A percentile compares a stretch with the other conserved stretches of the same genome.
Conservation (phyloP, 2,797 vertebrate genomes). For the Tokudaia tokunoshimensis region DNA sequence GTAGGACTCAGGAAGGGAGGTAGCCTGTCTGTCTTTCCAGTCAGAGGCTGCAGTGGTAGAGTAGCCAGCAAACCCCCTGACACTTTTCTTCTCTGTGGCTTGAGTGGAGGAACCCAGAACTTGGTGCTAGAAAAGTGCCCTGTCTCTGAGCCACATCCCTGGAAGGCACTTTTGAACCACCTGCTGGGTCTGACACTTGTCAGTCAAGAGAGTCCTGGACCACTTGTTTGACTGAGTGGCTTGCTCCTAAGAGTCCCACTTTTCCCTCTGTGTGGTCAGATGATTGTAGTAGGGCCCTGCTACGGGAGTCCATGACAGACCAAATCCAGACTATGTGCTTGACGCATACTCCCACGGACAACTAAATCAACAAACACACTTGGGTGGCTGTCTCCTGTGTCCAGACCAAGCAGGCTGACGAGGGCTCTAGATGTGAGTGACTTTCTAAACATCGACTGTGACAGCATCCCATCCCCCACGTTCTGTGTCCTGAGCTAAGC, state of each 20-base stretch:
- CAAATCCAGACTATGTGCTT: accelerated
- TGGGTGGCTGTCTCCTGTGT: not conserved
- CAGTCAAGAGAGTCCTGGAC: not conserved
- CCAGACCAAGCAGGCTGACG: not conserved
- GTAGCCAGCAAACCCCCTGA: not conserved
- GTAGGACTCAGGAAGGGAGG: not conserved
- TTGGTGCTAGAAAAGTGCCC: not conserved
- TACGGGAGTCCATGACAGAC: not conserved
- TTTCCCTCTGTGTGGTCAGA: not conserved
- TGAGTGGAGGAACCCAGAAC: not conserved
- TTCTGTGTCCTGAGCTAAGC: not conserved
- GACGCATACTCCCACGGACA: not conserved
- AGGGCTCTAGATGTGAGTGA: accelerated
- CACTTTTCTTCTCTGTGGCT: not conserved
- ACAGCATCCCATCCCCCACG: not conserved
- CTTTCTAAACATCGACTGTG: not conserved
- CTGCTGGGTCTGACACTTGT: not conserved
- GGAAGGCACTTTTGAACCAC: not conserved
- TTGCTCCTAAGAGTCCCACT: not conserved
- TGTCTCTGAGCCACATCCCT: not conserved
- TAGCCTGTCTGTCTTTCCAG: no score
- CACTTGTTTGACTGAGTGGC: not conserved
- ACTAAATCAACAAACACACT: not conserved
- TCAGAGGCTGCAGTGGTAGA: not conserved
- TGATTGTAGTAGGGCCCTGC: not conserved